Conservation (phyloP, 2,797 vertebrate genomes). For the Lutjanus campechanus region DNA sequence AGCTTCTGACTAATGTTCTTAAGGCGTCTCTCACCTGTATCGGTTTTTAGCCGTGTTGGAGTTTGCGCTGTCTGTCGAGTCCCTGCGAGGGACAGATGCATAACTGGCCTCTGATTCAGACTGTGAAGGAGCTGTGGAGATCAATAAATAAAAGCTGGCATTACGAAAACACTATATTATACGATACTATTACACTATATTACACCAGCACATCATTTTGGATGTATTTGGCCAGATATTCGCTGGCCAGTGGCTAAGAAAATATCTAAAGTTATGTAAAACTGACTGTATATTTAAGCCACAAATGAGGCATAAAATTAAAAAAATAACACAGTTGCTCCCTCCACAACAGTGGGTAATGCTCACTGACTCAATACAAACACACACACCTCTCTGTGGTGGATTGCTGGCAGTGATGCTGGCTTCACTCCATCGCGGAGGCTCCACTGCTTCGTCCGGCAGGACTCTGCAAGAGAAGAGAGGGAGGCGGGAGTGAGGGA, state of each 20-base stretch:
- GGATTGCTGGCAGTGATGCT: conserved; percentile 54
- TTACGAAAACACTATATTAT: conserved; percentile 25
- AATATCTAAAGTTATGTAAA: background rate
- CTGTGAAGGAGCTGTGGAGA: conserved; percentile 68
- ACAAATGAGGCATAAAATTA: background rate
- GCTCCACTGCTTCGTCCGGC: conserved; percentile 67
- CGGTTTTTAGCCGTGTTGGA: conserved; percentile 40
- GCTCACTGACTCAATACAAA: background rate
- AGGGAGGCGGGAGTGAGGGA: conserved; percentile 82
- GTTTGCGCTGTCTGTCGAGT: conserved; percentile 49
- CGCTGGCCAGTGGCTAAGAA: background rate
- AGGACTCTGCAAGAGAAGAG: conserved; percentile 83
- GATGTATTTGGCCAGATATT: background rate
- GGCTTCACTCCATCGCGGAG: conserved; percentile 62
- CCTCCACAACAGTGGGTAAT: background rate
- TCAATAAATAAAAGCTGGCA: background rate
- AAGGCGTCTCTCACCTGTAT: conserved; percentile 69
- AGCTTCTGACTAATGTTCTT: background rate
- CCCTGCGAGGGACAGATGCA: conserved; percentile 63
- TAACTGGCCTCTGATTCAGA: conserved; percentile 86
- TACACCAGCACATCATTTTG: background rate
- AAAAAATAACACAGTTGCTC: background rate
- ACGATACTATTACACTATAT: too few relatives aligned
- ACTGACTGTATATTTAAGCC: too few relatives aligned
- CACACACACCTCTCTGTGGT: conserved; percentile 66